Percentiles rank a stretch among this genome's conserved stretches.
These are phyloP conservation scores for Wasmannia auropunctata DNA, from an alignment of 1,140 invertebrate genomes.

Conservation along the genomic window DNA sequence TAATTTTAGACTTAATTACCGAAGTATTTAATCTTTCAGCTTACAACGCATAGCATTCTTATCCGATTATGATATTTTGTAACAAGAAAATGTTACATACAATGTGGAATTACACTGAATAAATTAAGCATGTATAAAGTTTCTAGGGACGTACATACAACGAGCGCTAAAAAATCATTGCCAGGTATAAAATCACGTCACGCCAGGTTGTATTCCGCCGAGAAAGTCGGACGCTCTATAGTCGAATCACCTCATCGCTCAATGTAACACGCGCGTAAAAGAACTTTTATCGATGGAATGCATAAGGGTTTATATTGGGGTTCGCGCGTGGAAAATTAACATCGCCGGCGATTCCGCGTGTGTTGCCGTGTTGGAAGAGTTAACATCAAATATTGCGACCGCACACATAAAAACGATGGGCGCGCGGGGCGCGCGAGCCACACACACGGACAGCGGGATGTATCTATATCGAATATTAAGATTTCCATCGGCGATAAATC, in stretches of 20 bases:
- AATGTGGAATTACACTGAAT: background rate
- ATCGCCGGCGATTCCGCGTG: background rate
- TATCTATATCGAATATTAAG: constrained; percentile 48
- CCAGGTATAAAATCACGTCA: background rate
- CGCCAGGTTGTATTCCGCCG: background rate
- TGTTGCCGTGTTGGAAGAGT: constrained; percentile 1
- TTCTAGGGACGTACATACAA: background rate
- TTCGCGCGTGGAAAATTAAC: constrained; percentile 15
- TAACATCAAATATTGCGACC: background rate
- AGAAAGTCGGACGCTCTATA: background rate
- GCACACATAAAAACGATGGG: background rate
- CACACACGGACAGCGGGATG: background rate
- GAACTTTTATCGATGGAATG: constrained; percentile 8
- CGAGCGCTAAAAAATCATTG: background rate
- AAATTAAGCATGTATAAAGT: background rate
- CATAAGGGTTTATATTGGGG: background rate
- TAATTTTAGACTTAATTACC: background rate
- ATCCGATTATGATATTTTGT: background rate
- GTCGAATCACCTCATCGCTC: background rate
- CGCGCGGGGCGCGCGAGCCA: background rate
- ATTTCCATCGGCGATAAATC: constrained; percentile 49
- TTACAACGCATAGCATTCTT: background rate
- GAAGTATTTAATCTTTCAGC: background rate
- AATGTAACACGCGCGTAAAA: background rate
- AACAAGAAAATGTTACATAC: background rate